Evolutionary conservation across 2,797 vertebrate species (phyloP), one percentile per base, ranked within the genome.

Genomic region (Acipenser transmontanus): DNA sequence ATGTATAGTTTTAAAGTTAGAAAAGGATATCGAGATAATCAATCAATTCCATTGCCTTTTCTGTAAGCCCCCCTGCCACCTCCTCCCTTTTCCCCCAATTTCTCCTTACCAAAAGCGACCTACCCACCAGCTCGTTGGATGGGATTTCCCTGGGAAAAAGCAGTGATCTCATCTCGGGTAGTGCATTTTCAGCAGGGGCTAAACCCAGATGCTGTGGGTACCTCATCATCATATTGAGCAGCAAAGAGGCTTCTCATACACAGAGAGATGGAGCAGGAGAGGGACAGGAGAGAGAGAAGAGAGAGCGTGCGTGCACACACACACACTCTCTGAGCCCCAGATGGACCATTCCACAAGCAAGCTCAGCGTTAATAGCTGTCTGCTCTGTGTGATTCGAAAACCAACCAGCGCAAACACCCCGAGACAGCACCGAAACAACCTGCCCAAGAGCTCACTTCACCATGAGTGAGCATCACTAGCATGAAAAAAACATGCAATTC

Each of bases 271-370:
- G 49, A 62, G 59, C 12, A 54, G 8, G 48, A 66, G 48, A 50
- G 6, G 49, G 59, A 54, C 34, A 51, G 47, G 76, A 75, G 68
- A 59, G 56, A 51, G 49, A 62, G 59, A 14, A 12, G 48, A 66
- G 48, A 50, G 9, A 47, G 72, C 69, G 71, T 66, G 73, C 51
- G 65, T 74, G 71, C 76, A 76, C 69, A 68, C 68, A 69, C 73
- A 70, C 75, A 70, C 72, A 78, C 79, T 78, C 74, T 81, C 75
- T 74, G 70, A 84, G 75, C 80, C 84, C 78, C 77, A 80, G 83
- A 83, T 93, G 90, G 91, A 91, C 91, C 88, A 92, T 91, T 94
- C 91, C 89, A 91, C 92, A 92, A 93, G 93, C 93, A 94, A 92
- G 91, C 90, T 92, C 87, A 91, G 91, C 88, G 87, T 91, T 92